Evolutionary conservation across 2,888 invertebrate genomes (phyloP), one percentile per base, ranked within the genome.

Genomic region (Magallana nippona): DNA sequence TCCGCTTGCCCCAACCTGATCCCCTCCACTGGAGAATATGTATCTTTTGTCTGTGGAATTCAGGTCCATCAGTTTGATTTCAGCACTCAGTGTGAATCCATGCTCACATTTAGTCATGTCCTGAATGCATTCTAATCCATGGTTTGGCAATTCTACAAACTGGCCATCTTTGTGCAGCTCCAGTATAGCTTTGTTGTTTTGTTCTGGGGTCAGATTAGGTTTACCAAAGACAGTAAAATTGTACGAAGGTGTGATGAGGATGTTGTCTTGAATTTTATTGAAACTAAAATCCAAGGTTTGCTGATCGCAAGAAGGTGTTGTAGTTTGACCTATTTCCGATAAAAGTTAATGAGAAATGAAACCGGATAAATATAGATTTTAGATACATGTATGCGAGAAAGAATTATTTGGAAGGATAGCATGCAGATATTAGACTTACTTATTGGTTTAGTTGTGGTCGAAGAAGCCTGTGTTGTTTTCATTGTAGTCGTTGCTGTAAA

Each of bases 21-120:
- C 90, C 1, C 89, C 91, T 15, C 91, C 91, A 71, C 89, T 90
- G 0, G 91, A 91, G 0, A 91, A 55, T 19, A 91, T 86, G 79
- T 88, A 91, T 10, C 87, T 88, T 81, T 90, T 90, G 55, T 90
- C 83, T 2, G 84, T 63, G 8, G 81, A 44, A 60, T 86, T 86
- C 11, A 90, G 81, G 13, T 87, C 84, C 2, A 81, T 85, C 79
- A 90, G 89, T 79, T 87, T 85, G 10, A 90, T 85, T 60, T 89
- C 89, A 10, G 91, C 79, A 57, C 86, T 87, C 58, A 90, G 86
- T 58, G 90, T 91, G 55, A 91, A 89, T 0, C 90, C 91, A 22
- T 88, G 87, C 1, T 83, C 81, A 80, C 91, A 91, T 3, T 85
- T 82, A 13, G 84, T 83, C 71, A 91, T 71, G 79, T 89, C 87